A percentile compares a stretch with the other conserved stretches of the same genome.
phyloP scores from a whole-genome alignment of 2,113 vertebrate genomes.

The mouse (Mus musculus) region GRCm39 chr5:110800001-110800500 shows the following conservation, averaged over 20 bases:
- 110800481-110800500: no score
- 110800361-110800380: fast-evolving
- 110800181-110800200: conserved; percentile 87
- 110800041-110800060: fast-evolving
- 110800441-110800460: background rate
- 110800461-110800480: no score
- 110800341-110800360: background rate
- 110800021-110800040: background rate
- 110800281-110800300: conserved; percentile 31
- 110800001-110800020: background rate
- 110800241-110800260: conserved; percentile 93
- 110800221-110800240: conserved; percentile 91
- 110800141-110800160: fast-evolving
- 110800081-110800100: fast-evolving
- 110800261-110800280: conserved; percentile 90
- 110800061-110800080: background rate
- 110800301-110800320: background rate
- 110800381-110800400: background rate
- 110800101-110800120: fast-evolving
- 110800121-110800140: no score
- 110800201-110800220: conserved; percentile 89
- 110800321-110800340: background rate
- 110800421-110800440: background rate
- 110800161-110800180: conserved; percentile 84
- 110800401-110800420: background rate